A percentile compares a stretch with the other conserved stretches of the same genome.
Evolutionary conservation across 2,888 invertebrate species (phyloP).

Genomic region (Syritta pipiens): DNA sequence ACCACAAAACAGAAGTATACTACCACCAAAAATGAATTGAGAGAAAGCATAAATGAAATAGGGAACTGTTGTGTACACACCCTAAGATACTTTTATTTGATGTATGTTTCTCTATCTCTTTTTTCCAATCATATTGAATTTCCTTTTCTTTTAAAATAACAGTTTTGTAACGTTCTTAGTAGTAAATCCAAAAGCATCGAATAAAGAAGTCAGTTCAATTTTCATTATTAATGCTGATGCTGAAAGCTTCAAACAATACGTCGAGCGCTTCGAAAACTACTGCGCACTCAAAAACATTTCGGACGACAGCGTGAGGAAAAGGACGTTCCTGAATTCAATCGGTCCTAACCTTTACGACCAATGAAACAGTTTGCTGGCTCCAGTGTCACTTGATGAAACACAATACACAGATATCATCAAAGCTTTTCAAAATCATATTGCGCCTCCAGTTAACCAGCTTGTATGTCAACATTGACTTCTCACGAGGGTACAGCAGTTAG

Average conservation of each 20-base stretch:
- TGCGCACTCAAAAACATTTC: constrained; percentile 2
- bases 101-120: too few relatives aligned
- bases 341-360: not conserved
- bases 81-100: too few relatives aligned
- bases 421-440: not conserved
- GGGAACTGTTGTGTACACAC: too few relatives aligned
- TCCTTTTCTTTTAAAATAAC: too few relatives aligned
- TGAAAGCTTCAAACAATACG: not conserved
- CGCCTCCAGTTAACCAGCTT: constrained; percentile 4
- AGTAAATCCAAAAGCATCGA: too few relatives aligned
- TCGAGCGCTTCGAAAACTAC: not conserved
- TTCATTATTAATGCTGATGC: too few relatives aligned
- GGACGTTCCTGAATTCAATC: not conserved
- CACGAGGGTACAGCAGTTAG: not conserved
- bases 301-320: not conserved
- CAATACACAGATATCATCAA: not conserved
- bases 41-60: too few relatives aligned
- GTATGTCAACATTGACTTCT: constrained; percentile 4
- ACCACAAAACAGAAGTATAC: too few relatives aligned
- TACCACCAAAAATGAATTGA: too few relatives aligned
- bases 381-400: not conserved
- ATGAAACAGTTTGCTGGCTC: not conserved
- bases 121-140: too few relatives aligned
- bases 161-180: too few relatives aligned
- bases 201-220: too few relatives aligned